Conservation (phyloP, 2,797 vertebrate genomes). For the Melanotaenia trifasciata region DNA sequence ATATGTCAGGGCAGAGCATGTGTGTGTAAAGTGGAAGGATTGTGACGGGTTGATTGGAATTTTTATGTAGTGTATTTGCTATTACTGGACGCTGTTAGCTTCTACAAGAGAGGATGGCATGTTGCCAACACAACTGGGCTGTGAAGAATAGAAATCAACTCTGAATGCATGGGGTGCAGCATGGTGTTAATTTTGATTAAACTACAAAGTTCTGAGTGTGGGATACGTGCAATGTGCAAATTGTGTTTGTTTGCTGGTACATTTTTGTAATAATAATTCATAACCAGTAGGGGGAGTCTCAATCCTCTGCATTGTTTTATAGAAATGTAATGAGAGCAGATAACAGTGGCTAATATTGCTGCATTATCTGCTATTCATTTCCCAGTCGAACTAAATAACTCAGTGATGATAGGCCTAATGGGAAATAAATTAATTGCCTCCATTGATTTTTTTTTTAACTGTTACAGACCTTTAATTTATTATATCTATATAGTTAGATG, state of each 20-base stretch:
- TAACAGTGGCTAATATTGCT: neutral
- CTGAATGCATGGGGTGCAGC: neutral
- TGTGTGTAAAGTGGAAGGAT: neutral
- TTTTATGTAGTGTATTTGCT: neutral
- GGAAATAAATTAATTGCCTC: neutral
- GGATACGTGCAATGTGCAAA: neutral
- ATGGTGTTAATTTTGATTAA: neutral
- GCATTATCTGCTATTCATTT: constrained; percentile 3
- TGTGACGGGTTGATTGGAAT: neutral
- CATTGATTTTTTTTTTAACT: neutral
- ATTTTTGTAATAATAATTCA: constrained; percentile 34
- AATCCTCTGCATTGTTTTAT: constrained; percentile 23
- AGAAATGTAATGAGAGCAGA: constrained; percentile 14
- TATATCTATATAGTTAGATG: neutral
- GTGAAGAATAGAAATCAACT: neutral
- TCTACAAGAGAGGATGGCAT: neutral
- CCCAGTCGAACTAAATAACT: neutral
- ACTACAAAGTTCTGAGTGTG: neutral
- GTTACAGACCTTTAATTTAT: neutral
- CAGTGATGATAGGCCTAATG: constrained; percentile 2
- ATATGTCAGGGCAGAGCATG: neutral
- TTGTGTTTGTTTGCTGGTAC: neutral
- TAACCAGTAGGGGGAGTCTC: constrained; percentile 60
- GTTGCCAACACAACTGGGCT: neutral
- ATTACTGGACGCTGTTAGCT: neutral